phyloP scores from a whole-genome alignment of 1,140 invertebrate genomes.

The Choristoneura fumiferana region DNA sequence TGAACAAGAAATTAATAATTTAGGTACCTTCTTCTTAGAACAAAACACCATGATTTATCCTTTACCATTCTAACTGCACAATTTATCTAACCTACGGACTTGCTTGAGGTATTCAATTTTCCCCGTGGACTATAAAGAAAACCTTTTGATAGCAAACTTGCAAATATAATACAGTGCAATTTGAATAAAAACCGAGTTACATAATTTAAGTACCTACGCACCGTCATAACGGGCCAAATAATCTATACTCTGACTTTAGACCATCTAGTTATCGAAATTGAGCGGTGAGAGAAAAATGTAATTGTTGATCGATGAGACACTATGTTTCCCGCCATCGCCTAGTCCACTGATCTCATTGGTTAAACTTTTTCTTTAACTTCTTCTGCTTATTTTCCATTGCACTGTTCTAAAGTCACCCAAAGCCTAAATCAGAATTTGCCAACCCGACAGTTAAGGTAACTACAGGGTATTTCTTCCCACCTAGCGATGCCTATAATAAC shows the following conservation, averaged over 20 bases:
- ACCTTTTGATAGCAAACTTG: constrained; percentile 9
- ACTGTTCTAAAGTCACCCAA: too few relatives aligned
- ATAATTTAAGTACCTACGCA: constrained; percentile 12
- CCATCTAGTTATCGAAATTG: background rate
- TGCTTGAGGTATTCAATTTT: constrained; percentile 9
- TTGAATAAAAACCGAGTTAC: constrained; percentile 1
- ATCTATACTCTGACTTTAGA: background rate
- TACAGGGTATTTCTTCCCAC: too few relatives aligned
- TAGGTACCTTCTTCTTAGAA: constrained; percentile 15
- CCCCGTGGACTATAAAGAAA: constrained; percentile 3
- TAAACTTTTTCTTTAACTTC: too few relatives aligned
- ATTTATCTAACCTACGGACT: constrained; percentile 18
- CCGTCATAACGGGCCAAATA: constrained; percentile 1
- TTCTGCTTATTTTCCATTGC: too few relatives aligned
- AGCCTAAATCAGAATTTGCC: too few relatives aligned
- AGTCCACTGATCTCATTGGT: too few relatives aligned
- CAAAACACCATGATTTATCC: constrained; percentile 9
- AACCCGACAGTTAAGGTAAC: too few relatives aligned
- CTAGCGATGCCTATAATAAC: too few relatives aligned
- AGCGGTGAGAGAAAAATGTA: background rate
- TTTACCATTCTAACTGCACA: constrained; percentile 13
- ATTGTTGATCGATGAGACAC: background rate
- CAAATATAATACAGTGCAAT: constrained; percentile 10
- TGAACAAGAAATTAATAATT: constrained; percentile 9
- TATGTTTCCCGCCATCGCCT: too few relatives aligned